Percentiles rank a stretch among this genome's conserved stretches.
Conservation (phyloP, 2,113 vertebrate species). For the Poecilia latipinna region DNA sequence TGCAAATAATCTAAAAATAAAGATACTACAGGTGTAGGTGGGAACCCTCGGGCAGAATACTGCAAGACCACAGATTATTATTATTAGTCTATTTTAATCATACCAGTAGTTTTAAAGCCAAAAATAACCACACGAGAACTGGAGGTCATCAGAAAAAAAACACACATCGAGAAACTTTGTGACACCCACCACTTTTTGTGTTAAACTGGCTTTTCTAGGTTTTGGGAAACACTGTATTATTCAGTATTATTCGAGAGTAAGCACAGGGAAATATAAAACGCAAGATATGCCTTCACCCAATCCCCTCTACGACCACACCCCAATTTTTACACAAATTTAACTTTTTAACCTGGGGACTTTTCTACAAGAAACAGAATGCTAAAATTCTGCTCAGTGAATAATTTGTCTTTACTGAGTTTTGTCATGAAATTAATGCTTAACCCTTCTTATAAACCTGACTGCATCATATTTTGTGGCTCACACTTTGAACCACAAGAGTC, state of each 20-base stretch:
- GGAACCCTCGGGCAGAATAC: not conserved
- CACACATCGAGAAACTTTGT: not conserved
- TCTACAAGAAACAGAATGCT: too few species aligned
- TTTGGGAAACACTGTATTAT: not conserved
- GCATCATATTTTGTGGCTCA: not conserved
- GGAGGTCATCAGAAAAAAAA: not conserved
- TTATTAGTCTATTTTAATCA: conserved; percentile 11
- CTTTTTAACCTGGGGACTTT: not conserved
- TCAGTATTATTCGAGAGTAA: not conserved
- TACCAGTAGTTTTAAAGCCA: not conserved
- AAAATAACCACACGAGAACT: not conserved
- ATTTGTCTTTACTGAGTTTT: not conserved
- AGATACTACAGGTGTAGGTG: conserved; percentile 30
- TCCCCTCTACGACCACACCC: not conserved
- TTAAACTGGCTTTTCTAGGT: not conserved
- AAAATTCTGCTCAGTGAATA: too few species aligned
- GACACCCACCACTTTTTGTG: not conserved
- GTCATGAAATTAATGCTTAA: not conserved
- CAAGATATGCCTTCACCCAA: not conserved
- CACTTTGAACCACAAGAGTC: not conserved
- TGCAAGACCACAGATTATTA: not conserved
- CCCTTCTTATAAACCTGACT: not conserved
- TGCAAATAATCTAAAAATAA: conserved; percentile 68
- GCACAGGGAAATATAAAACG: not conserved
- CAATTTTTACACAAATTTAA: not conserved